Evolutionary conservation across 2,797 vertebrate genomes (phyloP).

Genomic region (Manis crassicaudata): DNA sequence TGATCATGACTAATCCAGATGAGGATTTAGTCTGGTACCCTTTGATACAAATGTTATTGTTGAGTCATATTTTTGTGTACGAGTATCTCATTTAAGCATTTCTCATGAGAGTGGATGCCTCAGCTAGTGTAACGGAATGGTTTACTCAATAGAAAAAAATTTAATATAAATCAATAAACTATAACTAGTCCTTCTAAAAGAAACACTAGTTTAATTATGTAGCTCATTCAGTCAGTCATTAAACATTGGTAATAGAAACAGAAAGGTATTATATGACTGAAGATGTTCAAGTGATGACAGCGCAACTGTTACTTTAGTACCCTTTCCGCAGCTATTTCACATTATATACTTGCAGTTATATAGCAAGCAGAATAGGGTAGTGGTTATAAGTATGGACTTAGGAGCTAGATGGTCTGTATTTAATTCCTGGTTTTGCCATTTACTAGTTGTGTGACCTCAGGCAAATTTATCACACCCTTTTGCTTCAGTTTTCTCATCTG

Average conservation of each 20-base stretch:
- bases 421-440: not conserved
- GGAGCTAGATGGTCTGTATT: not conserved
- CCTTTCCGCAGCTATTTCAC: not conserved
- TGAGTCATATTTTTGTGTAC: not conserved
- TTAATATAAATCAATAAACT: not conserved
- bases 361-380: not conserved
- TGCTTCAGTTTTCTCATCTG: not conserved
- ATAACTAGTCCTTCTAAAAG: not conserved
- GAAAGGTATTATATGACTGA: not conserved
- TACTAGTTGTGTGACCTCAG: not conserved
- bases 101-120: not conserved
- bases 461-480: not conserved
- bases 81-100: conserved; percentile 4
- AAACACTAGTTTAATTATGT: not conserved
- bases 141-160: not conserved
- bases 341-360: not conserved
- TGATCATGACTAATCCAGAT: not conserved
- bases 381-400: not conserved
- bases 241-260: not conserved
- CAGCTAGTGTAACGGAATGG: not conserved
- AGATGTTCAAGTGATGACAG: not conserved
- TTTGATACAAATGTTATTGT: not conserved
- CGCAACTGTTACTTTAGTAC: not conserved
- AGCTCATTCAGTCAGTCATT: not conserved
- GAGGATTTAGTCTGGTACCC: not conserved